Evolutionary conservation across 2,888 invertebrate species (phyloP), one percentile per base, ranked within the genome.

Genomic region (Pandemis corylana): DNA sequence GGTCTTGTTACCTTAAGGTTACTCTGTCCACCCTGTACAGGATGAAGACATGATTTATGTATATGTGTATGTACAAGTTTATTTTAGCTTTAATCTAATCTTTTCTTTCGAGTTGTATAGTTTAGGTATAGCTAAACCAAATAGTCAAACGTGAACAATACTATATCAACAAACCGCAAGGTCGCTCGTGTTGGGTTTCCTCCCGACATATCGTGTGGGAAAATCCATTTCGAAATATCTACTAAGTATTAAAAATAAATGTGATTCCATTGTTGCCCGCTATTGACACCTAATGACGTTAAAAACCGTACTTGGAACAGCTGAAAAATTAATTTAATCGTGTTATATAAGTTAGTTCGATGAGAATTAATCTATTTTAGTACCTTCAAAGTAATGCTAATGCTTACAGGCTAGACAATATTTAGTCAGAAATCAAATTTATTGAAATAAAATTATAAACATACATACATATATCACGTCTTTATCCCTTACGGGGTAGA

Each of bases 121-220:
- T 15, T 7, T 13, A 5, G 51, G 12, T 12, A 13, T 10, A 12
- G 12, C 10, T 5, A 46, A 46, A 12, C 46, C 12, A 62, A 36
- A 41, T 13, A 36, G 36, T 51, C 20, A 66, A 66, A 12, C 36
- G 44, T 49, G 36, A 65, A 10, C 13, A 13, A 36, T 36, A 51
- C 49, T 51, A 51, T 63, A 42, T 44, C 44, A 64, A 64, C 46
- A 51, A 36, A 10, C 36, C 49, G n/a, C 66, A 51, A 66, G 66
- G 66, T 5, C 49, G 13, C 20, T 64, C 5, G 13, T n/a, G n/a
- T n/a, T n/a, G n/a, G n/a, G 62, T 66, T 66, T 66, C 66, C 66
- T 66, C 42, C 13, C 13, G 9, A 62, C 2, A 51, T 51, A 7
- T 36, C n/a, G 51, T 66, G 66, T 66, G 66, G 66, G 66, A 66